Evolutionary conservation across 2,888 invertebrate genomes (phyloP), one percentile per base, ranked within the genome.

Genomic region (Drosophila limbata): DNA sequence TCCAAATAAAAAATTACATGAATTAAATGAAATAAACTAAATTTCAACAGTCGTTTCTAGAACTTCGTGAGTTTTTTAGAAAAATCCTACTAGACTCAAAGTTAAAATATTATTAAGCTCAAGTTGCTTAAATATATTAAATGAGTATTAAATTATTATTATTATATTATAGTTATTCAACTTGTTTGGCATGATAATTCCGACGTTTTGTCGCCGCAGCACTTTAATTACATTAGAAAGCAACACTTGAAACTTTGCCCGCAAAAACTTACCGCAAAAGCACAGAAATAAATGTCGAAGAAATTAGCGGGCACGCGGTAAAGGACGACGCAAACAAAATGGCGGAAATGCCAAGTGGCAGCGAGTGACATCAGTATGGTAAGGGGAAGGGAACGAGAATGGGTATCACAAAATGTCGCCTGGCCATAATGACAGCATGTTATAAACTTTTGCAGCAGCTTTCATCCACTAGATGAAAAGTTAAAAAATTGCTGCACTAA

Each of bases 141-240:
- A 37, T n/a, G 1, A 37, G 8, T 37, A 37, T 37, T 37, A 37
- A 37, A 15, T 35, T 57, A 48, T 48, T 25, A 45, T 47, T 53
- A 25, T 25, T 25, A 25, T 25, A 25, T 25, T 25, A 48, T 48
- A 15, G 31, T 40, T 55, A 40, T 56, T 40, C 21, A 44, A 50
- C 40, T 65, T 51, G 45, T 61, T 64, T 57, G 53, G 55, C 52
- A 66, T 68, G 61, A 77, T 88, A 77, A 73, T 67, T 79, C 69
- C 53, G 85, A 60, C 75, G 65, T 66, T 81, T 67, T 69, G 56
- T 69, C 80, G 71, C 44, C 55, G 64, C 35, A 67, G 73, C 88
- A 79, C 85, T 85, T 85, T 85, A 85, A 85, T 85, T 85, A 88
- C 86, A 89, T 89, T 89, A 76, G 89, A 81, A 86, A 73, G 84